These are phyloP conservation scores for Drosophila orena DNA, from an alignment of 1,140 invertebrate genomes.

Conservation along the genomic window DNA sequence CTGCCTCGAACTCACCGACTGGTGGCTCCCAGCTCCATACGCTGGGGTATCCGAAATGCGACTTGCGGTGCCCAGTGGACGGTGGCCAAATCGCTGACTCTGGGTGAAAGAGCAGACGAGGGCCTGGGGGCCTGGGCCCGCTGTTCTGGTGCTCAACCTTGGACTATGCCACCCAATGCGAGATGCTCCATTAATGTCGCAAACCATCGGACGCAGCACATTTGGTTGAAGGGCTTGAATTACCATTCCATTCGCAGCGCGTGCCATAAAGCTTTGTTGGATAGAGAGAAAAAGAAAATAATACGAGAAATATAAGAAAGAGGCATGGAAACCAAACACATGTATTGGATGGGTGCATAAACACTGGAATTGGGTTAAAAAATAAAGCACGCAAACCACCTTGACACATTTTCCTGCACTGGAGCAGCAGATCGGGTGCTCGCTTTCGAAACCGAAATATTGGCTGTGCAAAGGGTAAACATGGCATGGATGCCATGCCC, in stretches of 20 bases:
- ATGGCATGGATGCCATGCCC: no score
- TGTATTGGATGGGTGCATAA: slow-evolving; percentile 23
- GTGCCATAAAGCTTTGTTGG: slow-evolving; percentile 18
- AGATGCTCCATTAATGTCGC: slow-evolving; percentile 65
- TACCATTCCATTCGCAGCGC: slow-evolving; percentile 31
- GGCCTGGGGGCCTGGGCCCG: neutral
- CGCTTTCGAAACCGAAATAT: slow-evolving; percentile 46
- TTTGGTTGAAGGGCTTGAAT: slow-evolving; percentile 16
- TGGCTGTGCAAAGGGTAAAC: slow-evolving; percentile 15
- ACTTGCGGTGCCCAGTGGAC: neutral
- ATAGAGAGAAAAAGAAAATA: slow-evolving; percentile 11
- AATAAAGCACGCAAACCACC: slow-evolving; percentile 79
- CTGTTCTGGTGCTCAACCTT: slow-evolving; percentile 55
- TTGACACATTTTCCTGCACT: slow-evolving; percentile 63
- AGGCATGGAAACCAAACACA: slow-evolving; percentile 16
- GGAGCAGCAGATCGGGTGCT: neutral
- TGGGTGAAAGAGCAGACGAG: slow-evolving; percentile 1
- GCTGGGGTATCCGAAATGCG: neutral
- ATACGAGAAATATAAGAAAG: no score
- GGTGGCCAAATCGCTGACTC: slow-evolving; percentile 8
- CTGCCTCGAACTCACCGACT: neutral
- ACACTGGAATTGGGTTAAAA: slow-evolving; percentile 71
- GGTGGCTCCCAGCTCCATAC: no score
- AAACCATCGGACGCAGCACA: slow-evolving; percentile 25
- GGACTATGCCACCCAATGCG: slow-evolving; percentile 61